phyloP scores from a whole-genome alignment of 1,140 invertebrate genomes.

The Stegodyphus mimosarum region DNA sequence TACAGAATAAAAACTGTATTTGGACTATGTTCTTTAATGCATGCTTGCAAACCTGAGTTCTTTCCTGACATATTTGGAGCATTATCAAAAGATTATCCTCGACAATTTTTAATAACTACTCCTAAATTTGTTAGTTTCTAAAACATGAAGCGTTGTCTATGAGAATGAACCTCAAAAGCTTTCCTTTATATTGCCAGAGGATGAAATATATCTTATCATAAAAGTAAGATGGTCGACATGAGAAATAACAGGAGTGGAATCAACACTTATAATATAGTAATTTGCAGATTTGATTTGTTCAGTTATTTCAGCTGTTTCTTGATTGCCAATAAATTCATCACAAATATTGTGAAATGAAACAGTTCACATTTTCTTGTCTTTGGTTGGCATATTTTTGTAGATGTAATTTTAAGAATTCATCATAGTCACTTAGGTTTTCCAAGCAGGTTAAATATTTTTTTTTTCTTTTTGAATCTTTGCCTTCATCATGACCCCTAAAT shows the following conservation, averaged over 20 bases:
- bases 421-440: conserved; percentile 25
- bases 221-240: conserved; percentile 68
- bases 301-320: conserved; percentile 23
- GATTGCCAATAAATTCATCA: conserved; percentile 7
- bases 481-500: conserved; percentile 26
- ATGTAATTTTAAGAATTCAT: conserved; percentile 21
- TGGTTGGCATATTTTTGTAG: conserved; percentile 20
- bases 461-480: conserved; percentile 39
- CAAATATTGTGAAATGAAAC: conserved; percentile 22
- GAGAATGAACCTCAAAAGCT: conserved; percentile 19
- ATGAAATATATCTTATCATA: conserved; percentile 63
- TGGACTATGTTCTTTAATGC: conserved; percentile 35
- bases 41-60: conserved; percentile 57
- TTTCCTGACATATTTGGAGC: conserved; percentile 62
- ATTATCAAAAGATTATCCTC: conserved; percentile 64
- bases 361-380: conserved; percentile 14
- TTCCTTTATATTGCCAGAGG: conserved; percentile 35
- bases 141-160: conserved; percentile 5
- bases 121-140: conserved; percentile 28
- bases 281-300: conserved; percentile 58
- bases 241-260: conserved; percentile 67
- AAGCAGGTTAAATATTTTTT: conserved; percentile 38
- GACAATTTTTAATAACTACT: conserved; percentile 60
- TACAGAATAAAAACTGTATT: conserved; percentile 17
- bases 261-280: conserved; percentile 68